A percentile compares a stretch with the other conserved stretches of the same genome.
Evolutionary conservation across 2,888 invertebrate species (phyloP).

Genomic region (Plagodis dolabraria): DNA sequence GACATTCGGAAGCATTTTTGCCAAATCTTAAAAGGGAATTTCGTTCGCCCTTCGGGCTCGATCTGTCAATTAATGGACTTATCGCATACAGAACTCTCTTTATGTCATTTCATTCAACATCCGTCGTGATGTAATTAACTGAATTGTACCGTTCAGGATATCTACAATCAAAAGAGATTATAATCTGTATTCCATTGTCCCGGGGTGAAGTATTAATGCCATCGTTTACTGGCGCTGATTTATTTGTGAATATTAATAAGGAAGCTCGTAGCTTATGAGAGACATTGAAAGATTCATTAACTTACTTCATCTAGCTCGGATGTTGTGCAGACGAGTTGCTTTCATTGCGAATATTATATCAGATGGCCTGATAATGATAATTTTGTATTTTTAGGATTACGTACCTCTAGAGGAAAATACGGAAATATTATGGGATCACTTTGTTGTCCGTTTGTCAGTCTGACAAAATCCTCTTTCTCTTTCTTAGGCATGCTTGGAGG

Average conservation of each 20-base stretch:
- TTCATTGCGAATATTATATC: background rate
- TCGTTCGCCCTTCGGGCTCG: too few relatives aligned
- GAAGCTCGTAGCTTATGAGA: conserved; percentile 10
- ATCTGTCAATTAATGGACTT: too few relatives aligned
- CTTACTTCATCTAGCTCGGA: background rate
- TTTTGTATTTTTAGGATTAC: too few relatives aligned
- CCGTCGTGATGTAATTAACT: background rate
- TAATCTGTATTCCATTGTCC: conserved; percentile 23
- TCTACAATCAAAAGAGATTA: conserved; percentile 17
- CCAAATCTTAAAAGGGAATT: too few relatives aligned
- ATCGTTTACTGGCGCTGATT: conserved; percentile 22
- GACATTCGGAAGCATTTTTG: too few relatives aligned
- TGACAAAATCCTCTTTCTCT: too few relatives aligned
- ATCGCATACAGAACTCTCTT: too few relatives aligned
- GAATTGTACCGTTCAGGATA: conserved; percentile 2
- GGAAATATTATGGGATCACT: too few relatives aligned
- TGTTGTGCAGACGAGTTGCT: background rate
- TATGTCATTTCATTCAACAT: background rate
- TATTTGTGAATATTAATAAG: conserved; percentile 26
- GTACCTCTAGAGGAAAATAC: too few relatives aligned
- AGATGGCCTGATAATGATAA: too few relatives aligned
- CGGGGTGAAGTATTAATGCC: conserved; percentile 24
- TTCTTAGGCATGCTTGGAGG: too few relatives aligned
- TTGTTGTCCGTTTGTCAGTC: too few relatives aligned
- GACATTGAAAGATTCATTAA: conserved; percentile 11